Evolutionary conservation across 2,797 vertebrate genomes (phyloP).

Genomic region (Capromys pilorides): DNA sequence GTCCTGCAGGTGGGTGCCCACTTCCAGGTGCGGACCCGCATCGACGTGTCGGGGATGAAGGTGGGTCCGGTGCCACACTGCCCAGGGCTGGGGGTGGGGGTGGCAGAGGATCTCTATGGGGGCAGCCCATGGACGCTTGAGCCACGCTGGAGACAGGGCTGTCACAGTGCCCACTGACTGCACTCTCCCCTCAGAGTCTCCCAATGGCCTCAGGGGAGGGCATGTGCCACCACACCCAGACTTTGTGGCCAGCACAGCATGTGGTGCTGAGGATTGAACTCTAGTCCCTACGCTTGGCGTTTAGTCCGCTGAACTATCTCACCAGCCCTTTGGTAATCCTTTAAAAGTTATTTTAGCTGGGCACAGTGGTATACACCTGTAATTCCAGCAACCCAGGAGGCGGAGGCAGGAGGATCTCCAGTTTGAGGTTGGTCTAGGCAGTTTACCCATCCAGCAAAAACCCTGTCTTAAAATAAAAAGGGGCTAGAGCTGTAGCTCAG

Average conservation of each 20-base stretch:
- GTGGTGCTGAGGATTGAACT: too few relatives aligned
- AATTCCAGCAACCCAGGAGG: not conserved
- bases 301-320: too few relatives aligned
- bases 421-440: not conserved
- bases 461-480: not conserved
- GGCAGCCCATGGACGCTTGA: not conserved
- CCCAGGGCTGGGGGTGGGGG: too few relatives aligned
- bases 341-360: not conserved
- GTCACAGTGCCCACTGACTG: fast-evolving
- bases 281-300: too few relatives aligned
- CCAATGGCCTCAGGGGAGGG: not conserved
- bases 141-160: not conserved
- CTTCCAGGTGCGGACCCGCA: slow-evolving; percentile 90
- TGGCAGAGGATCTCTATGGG: fast-evolving
- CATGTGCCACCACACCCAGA: too few relatives aligned
- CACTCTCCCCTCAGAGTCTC: not conserved
- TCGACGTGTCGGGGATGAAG: slow-evolving; percentile 91
- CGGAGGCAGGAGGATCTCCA: not conserved
- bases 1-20: slow-evolving; percentile 92
- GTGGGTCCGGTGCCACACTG: slow-evolving; percentile 77
- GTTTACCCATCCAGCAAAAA: not conserved
- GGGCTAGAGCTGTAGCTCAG: not conserved
- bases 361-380: not conserved
- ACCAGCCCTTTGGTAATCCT: not conserved
- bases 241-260: too few relatives aligned